A percentile compares a stretch with the other conserved stretches of the same genome.
Evolutionary conservation across 2,797 vertebrate genomes (phyloP).

Genomic region (Limosa lapponica): DNA sequence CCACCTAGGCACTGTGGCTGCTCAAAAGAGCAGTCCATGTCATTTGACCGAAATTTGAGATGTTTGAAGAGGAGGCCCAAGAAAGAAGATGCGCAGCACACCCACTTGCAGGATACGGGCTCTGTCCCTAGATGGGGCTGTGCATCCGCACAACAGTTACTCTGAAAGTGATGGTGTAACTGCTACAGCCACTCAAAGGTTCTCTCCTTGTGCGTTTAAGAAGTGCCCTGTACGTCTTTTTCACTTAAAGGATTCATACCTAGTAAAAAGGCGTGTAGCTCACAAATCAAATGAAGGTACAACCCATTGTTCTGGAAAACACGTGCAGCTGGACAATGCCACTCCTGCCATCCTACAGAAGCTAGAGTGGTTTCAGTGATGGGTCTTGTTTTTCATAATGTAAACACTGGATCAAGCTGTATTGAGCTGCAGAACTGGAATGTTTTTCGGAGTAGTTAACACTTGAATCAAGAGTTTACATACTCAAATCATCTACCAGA

Average conservation of each 20-base stretch:
- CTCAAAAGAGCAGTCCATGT: background rate
- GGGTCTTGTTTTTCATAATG: background rate
- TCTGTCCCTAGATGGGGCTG: slow-evolving; percentile 7
- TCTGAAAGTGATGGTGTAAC: accelerated
- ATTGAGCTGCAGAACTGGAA: background rate
- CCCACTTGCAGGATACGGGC: background rate
- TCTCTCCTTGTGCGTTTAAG: background rate
- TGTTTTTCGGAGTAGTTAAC: background rate
- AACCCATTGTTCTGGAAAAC: background rate
- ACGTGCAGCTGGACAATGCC: background rate
- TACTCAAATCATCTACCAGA: background rate
- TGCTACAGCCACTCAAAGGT: background rate
- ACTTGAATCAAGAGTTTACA: background rate
- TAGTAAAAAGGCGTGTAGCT: background rate
- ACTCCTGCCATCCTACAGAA: background rate
- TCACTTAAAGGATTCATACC: background rate
- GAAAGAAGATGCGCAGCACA: background rate
- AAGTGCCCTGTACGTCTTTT: background rate
- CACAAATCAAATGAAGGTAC: background rate
- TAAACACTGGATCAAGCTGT: background rate
- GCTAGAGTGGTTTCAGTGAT: background rate
- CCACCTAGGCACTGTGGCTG: background rate
- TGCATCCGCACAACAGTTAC: background rate
- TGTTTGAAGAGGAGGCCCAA: background rate
- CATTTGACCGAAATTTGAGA: background rate